Evolutionary conservation across 2,888 invertebrate species (phyloP).

Genomic region (Agrotis ipsilon): DNA sequence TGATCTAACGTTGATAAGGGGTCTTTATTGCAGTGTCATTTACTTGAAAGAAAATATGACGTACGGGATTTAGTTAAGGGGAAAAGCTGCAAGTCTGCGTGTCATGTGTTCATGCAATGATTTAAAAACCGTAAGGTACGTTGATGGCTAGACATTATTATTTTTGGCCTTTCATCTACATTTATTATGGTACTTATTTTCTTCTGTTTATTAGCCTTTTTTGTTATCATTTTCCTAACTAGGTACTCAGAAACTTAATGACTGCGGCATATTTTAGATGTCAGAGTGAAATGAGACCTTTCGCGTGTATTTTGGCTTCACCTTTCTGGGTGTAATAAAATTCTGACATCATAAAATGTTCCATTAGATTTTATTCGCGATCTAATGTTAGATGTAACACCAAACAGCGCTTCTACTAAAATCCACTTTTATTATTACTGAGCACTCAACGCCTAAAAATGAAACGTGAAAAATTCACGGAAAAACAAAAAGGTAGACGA

Average conservation of each 20-base stretch:
- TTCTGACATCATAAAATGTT: constrained; percentile 34
- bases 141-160: neutral
- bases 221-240: neutral
- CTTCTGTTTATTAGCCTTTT: neutral
- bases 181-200: too few relatives aligned
- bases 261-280: constrained; percentile 1
- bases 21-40: constrained; percentile 30
- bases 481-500: neutral
- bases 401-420: constrained; percentile 18
- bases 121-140: neutral
- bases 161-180: neutral
- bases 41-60: constrained; percentile 9
- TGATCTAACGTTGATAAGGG: neutral
- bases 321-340: constrained; percentile 16
- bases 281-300: neutral
- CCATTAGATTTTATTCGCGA: constrained; percentile 38
- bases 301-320: neutral
- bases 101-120: neutral
- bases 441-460: constrained; percentile 5
- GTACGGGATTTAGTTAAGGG: neutral
- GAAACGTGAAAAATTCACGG: neutral
- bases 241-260: too few relatives aligned
- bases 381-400: constrained; percentile 26
- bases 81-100: neutral
- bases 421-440: constrained; percentile 9